These are phyloP conservation scores for Corydoras maculifer DNA, from an alignment of 2,113 vertebrate species.

Conservation along the genomic window DNA sequence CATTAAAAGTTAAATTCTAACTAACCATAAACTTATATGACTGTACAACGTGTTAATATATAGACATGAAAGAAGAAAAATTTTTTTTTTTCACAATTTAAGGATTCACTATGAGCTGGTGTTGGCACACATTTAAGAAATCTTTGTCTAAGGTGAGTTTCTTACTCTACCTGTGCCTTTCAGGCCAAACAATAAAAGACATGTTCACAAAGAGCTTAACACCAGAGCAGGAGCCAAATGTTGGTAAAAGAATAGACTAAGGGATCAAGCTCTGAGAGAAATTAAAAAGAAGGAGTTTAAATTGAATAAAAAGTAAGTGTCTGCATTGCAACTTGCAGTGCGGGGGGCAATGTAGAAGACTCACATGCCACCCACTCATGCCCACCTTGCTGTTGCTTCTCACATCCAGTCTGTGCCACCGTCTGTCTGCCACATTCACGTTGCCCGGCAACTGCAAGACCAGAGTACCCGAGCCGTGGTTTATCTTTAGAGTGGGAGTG, in stretches of 20 bases:
- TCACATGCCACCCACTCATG: slow-evolving; percentile 15
- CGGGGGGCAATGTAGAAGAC: slow-evolving; percentile 9
- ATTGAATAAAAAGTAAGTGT: slow-evolving; percentile 1
- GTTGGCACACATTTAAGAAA: not conserved
- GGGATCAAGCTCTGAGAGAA: not conserved
- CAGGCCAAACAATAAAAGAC: not conserved
- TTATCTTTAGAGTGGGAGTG: slow-evolving; percentile 77
- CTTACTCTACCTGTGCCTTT: not conserved
- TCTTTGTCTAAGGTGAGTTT: not conserved
- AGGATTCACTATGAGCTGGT: not conserved
- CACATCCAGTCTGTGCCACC: slow-evolving; percentile 81
- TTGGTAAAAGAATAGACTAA: not conserved
- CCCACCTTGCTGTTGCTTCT: slow-evolving; percentile 78
- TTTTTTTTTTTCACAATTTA: not conserved
- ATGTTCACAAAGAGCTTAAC: not conserved
- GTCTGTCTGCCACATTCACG: slow-evolving; percentile 78
- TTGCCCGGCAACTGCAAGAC: slow-evolving; percentile 76
- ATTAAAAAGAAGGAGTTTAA: not conserved
- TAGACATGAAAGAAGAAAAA: not conserved
- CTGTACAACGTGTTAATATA: not conserved
- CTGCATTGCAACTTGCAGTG: not conserved
- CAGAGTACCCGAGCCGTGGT: slow-evolving; percentile 73
- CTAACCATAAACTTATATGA: too few species aligned
- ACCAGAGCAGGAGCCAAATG: not conserved
- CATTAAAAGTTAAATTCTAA: too few species aligned